phyloP scores from a whole-genome alignment of 64 coral and sea anemone species.

The Acropora yongei region DNA sequence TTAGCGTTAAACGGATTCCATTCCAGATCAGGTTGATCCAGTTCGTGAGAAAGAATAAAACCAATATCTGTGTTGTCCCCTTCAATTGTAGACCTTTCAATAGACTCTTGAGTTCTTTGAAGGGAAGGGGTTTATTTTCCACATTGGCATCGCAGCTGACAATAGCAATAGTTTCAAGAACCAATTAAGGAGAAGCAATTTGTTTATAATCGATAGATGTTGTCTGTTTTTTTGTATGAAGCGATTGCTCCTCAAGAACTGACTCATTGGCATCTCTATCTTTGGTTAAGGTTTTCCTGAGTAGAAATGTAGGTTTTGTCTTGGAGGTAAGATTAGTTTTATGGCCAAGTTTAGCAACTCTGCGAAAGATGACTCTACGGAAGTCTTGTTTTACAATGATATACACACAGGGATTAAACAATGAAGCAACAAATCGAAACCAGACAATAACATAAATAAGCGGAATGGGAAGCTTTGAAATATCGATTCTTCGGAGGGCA shows the following conservation, averaged over 20 bases:
- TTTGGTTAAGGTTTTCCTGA: background rate
- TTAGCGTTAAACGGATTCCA: too few relatives aligned
- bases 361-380: slow-evolving; percentile 27
- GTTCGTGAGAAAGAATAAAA: too few relatives aligned
- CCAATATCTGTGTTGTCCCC: too few relatives aligned
- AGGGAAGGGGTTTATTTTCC: too few relatives aligned
- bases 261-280: background rate
- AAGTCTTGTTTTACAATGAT: slow-evolving; percentile 84
- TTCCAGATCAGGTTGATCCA: too few relatives aligned
- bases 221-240: background rate
- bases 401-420: slow-evolving; percentile 78
- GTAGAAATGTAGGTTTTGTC: background rate
- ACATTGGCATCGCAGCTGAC: too few relatives aligned
- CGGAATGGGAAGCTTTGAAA: slow-evolving; percentile 36
- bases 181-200: too few relatives aligned
- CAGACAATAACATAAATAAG: slow-evolving; percentile 36
- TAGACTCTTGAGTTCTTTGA: too few relatives aligned
- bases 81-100: too few relatives aligned
- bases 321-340: background rate
- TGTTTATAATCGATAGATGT: too few relatives aligned
- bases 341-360: background rate
- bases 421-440: slow-evolving; percentile 70
- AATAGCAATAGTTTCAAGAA: too few relatives aligned
- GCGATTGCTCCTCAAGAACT: background rate
- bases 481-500: background rate